These are phyloP conservation scores for Nasonovia ribisnigri DNA, from an alignment of 2,888 invertebrate genomes.

Conservation along the genomic window DNA sequence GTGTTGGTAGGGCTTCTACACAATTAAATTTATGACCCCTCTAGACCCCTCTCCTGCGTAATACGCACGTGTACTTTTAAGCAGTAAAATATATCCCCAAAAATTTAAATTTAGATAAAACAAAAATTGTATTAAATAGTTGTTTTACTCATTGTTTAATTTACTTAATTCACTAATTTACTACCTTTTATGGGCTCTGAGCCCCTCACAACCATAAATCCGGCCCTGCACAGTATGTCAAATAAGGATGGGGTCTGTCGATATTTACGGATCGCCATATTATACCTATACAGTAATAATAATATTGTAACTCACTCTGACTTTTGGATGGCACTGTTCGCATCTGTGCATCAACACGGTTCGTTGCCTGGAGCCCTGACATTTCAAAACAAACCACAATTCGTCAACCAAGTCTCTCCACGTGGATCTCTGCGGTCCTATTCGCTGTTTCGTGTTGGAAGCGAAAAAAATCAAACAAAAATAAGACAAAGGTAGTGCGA, in stretches of 20 bases:
- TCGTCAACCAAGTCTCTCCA: conserved; percentile 96
- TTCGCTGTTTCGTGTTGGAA: not conserved
- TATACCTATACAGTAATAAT: not conserved
- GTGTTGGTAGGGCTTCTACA: too few relatives aligned
- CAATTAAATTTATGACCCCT: too few relatives aligned
- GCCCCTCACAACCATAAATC: too few relatives aligned
- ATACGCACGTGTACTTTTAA: too few relatives aligned
- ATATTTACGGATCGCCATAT: not conserved
- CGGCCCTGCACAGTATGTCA: not conserved
- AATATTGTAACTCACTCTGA: conserved; percentile 21
- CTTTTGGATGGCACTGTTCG: conserved; percentile 78
- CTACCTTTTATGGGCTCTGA: too few relatives aligned
- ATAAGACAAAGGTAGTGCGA: not conserved
- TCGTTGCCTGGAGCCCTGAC: conserved; percentile 84
- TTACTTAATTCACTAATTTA: too few relatives aligned
- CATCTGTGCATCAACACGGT: conserved; percentile 84
- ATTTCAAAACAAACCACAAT: conserved; percentile 88
- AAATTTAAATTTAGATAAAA: too few relatives aligned
- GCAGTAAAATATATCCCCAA: too few relatives aligned
- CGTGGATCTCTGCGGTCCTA: conserved; percentile 74
- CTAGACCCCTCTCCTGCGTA: too few relatives aligned
- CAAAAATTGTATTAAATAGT: too few relatives aligned
- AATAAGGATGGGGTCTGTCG: not conserved
- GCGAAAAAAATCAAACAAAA: not conserved
- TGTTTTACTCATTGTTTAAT: too few relatives aligned